Evolutionary conservation across 2,797 vertebrate genomes (phyloP), one percentile per base, ranked within the genome.

Genomic region (Acomys russatus): DNA sequence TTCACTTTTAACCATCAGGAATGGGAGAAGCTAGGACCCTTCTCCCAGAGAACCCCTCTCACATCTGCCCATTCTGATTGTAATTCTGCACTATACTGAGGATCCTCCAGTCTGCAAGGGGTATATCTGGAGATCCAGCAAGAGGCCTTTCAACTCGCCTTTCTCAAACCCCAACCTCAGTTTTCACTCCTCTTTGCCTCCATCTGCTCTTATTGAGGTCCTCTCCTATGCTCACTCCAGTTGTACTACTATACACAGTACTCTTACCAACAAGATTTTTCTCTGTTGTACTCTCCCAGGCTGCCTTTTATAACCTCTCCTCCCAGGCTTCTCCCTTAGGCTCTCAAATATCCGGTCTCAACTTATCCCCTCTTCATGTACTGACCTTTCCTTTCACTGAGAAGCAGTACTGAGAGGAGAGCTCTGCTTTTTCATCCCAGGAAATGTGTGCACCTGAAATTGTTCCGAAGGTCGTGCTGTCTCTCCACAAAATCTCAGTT

Each of bases 381-480:
- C 64, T 88, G 59, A 6, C 61, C 82, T 90, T 96, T 91, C 38
- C 25, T 97, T 87, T 95, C 79, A 92, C 64, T 73, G 59, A 73
- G 49, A 96, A 93, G 64, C 3, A 11, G 1, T n/a, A 49, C 30
- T 20, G 71, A 56, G 9, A 3, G 63, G 14, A 82, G 28, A 38
- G 2, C 3, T 93, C 73, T 87, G 4, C 77, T 87, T 82, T 80
- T 88, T 84, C 35, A 49, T 11, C 15, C 1, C 6, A 49, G 54
- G 5, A 56, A 86, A 22, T 94, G 44, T 86, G 44, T 85, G 64
- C 18, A 88, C 83, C 44, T 56, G 17, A 88, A 95, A 64, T 91
- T 6, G 82, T 61, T 61, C 30, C 7, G 4, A 91, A 94, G 5
- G 77, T 74, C 84, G 35, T 79, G 30, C 6, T 49, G 1, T 85